Evolutionary conservation across 2,888 invertebrate genomes (phyloP).

Genomic region (Nephrotoma flavescens): DNA sequence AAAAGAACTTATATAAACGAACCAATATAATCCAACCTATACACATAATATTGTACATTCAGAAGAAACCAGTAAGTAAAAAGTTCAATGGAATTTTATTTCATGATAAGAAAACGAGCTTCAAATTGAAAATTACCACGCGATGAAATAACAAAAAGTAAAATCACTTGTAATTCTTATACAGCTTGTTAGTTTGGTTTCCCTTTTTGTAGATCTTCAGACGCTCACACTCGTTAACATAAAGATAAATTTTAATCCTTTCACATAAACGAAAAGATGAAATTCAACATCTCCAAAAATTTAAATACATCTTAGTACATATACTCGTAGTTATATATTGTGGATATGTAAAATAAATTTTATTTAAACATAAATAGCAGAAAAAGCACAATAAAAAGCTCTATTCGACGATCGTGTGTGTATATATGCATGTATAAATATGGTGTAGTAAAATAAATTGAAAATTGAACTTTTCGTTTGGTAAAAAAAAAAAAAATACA

Average conservation of each 20-base stretch:
- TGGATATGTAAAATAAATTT: neutral
- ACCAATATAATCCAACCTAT: no score
- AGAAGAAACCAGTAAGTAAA: no score
- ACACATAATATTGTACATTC: no score
- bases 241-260: neutral
- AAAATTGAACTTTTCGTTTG: neutral
- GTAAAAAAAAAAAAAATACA: neutral
- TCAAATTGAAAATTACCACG: neutral
- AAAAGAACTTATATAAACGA: no score
- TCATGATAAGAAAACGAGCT: neutral
- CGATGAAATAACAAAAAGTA: neutral
- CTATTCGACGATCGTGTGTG: neutral
- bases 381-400: neutral
- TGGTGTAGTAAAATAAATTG: neutral
- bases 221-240: neutral
- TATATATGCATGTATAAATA: neutral
- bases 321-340: neutral
- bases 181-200: neutral
- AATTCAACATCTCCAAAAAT: neutral
- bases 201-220: no score
- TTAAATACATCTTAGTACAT: neutral
- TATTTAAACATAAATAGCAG: neutral
- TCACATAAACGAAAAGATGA: neutral
- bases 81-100: neutral
- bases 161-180: neutral